A percentile compares a stretch with the other conserved stretches of the same genome.
Evolutionary conservation across 2,113 vertebrate species (phyloP).

Genomic region (Piaya cayana): DNA sequence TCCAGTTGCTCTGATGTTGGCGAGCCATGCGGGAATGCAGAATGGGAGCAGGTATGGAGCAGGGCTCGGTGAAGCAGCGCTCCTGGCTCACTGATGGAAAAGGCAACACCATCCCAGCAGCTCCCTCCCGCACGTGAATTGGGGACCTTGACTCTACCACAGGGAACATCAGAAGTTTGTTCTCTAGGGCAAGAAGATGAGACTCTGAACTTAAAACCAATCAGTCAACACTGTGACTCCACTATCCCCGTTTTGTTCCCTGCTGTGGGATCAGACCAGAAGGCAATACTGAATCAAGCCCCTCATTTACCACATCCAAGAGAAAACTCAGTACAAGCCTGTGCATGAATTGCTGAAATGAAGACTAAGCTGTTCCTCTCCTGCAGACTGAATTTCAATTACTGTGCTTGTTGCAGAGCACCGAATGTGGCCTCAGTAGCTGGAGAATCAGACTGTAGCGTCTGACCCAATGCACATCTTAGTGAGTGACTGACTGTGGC

Average conservation of each 20-base stretch:
- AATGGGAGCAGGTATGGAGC: neutral
- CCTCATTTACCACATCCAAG: neutral
- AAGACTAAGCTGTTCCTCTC: slow-evolving; percentile 36
- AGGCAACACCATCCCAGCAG: neutral
- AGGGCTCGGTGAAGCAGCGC: neutral
- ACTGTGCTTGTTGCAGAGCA: neutral
- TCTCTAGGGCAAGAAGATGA: neutral
- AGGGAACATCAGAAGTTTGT: neutral
- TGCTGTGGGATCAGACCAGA: neutral
- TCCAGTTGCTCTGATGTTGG: neutral
- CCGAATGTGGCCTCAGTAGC: neutral
- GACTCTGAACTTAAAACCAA: neutral
- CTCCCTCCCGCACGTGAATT: neutral
- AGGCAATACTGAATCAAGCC: neutral
- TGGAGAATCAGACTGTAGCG: slow-evolving; percentile 10
- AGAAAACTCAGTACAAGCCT: neutral
- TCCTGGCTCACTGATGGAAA: neutral
- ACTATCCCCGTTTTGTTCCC: neutral
- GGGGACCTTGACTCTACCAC: neutral
- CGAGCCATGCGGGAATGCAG: neutral
- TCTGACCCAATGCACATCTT: slow-evolving; percentile 15
- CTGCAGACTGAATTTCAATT: slow-evolving; percentile 50
- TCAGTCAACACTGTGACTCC: neutral
- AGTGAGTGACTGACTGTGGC: slow-evolving; percentile 32
- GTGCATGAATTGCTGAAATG: neutral